Conservation (phyloP, 2,797 vertebrate genomes). For the Falco peregrinus region DNA sequence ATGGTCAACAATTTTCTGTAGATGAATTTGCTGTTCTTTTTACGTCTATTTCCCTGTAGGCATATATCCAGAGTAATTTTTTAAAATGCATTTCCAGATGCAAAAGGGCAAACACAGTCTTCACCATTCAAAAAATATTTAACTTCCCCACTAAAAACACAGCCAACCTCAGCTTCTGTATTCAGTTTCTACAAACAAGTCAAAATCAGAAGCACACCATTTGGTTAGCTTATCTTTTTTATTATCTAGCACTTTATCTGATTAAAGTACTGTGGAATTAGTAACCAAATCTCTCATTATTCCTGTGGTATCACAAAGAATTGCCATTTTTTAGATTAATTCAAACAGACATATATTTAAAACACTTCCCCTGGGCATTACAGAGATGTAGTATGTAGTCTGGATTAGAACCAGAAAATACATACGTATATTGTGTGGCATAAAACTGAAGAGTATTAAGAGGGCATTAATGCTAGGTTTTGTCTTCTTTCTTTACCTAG, state of each 20-base stretch:
- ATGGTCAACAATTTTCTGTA: neutral
- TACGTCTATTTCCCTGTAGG: neutral
- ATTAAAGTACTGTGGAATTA: slow-evolving; percentile 37
- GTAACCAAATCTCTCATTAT: slow-evolving; percentile 32
- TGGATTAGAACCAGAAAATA: neutral
- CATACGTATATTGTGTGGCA: neutral
- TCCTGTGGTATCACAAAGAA: neutral
- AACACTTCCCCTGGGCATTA: neutral
- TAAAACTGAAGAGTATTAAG: neutral
- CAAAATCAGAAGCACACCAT: neutral
- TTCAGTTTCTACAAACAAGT: neutral
- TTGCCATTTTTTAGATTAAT: neutral
- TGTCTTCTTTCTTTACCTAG: neutral
- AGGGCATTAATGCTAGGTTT: neutral
- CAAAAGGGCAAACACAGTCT: neutral
- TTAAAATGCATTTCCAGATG: neutral
- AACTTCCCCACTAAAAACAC: neutral
- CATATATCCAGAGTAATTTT: neutral
- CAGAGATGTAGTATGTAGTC: neutral
- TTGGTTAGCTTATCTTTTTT: neutral
- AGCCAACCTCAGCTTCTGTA: neutral
- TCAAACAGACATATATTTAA: neutral
- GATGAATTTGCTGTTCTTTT: neutral
- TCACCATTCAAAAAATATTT: neutral
- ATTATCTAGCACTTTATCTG: slow-evolving; percentile 32